These are phyloP conservation scores for Limnothrissa miodon DNA, from an alignment of 2,113 vertebrate genomes.

Conservation along the genomic window DNA sequence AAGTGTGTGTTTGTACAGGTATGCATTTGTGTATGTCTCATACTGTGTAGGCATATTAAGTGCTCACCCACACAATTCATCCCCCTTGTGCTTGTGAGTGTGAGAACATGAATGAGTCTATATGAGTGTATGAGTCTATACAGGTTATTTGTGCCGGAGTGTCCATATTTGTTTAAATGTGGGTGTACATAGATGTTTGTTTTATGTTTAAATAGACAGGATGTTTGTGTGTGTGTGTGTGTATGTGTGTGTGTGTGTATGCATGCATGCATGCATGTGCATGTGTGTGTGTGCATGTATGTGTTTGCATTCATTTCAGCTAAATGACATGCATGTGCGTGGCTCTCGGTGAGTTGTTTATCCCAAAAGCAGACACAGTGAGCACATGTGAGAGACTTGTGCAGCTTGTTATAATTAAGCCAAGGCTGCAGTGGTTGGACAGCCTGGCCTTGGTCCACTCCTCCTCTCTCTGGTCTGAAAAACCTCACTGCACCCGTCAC, in stretches of 20 bases:
- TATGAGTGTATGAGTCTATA: neutral
- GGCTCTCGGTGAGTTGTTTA: conserved; percentile 2
- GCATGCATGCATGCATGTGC: conserved; percentile 17
- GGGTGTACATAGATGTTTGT: neutral
- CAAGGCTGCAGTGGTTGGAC: conserved; percentile 48
- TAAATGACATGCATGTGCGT: neutral
- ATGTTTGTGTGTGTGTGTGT: conserved; percentile 15
- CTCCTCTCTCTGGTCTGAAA: neutral
- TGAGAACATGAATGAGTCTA: too few species aligned
- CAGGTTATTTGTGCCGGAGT: neutral
- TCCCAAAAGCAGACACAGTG: neutral
- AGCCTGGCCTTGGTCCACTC: conserved; percentile 39
- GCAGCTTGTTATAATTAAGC: conserved; percentile 70
- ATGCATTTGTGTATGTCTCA: too few species aligned
- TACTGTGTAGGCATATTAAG: too few species aligned
- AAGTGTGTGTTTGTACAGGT: too few species aligned
- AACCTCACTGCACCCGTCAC: neutral
- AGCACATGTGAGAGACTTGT: conserved; percentile 41
- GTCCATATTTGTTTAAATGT: neutral
- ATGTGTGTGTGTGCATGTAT: neutral
- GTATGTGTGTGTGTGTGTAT: conserved; percentile 33
- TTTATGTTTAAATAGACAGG: neutral
- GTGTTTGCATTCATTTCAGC: neutral
- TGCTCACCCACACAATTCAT: too few species aligned
- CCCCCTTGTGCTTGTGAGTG: neutral